These are phyloP conservation scores for Scrobipalpa costella DNA, from an alignment of 2,888 invertebrate species.

Conservation along the genomic window DNA sequence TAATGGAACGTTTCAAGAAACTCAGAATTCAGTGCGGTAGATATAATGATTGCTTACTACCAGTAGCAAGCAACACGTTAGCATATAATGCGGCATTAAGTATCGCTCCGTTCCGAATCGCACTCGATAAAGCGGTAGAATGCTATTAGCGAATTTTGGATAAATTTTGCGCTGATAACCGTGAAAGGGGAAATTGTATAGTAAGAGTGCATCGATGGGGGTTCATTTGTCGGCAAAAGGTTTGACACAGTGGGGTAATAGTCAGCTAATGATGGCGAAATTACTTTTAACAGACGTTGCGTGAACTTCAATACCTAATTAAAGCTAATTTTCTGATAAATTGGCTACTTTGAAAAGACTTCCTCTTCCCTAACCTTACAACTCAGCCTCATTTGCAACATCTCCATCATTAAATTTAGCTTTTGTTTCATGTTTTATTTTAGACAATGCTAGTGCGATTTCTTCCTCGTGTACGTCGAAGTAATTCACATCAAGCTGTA, in stretches of 20 bases:
- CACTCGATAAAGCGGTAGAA: slow-evolving; percentile 53
- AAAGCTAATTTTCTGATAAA: slow-evolving; percentile 7
- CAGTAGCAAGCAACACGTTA: slow-evolving; percentile 56
- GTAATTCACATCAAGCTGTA: slow-evolving; percentile 43
- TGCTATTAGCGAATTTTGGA: slow-evolving; percentile 60
- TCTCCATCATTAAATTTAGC: not conserved
- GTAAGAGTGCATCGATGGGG: slow-evolving; percentile 45
- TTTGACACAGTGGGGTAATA: slow-evolving; percentile 47
- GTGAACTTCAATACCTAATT: not conserved
- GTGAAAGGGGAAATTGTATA: slow-evolving; percentile 56
- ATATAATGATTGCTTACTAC: slow-evolving; percentile 59
- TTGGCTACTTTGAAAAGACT: not conserved
- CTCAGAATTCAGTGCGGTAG: slow-evolving; percentile 57
- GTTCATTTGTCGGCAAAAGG: slow-evolving; percentile 51
- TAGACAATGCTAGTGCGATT: slow-evolving; percentile 18
- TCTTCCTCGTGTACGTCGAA: slow-evolving; percentile 38
- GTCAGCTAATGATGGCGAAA: slow-evolving; percentile 20
- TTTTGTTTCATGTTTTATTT: not conserved
- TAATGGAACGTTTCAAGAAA: slow-evolving; percentile 63
- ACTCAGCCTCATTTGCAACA: not conserved
- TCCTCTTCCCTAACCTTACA: not conserved
- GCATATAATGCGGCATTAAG: slow-evolving; percentile 63
- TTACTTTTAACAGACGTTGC: slow-evolving; percentile 19
- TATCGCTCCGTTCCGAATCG: slow-evolving; percentile 56
- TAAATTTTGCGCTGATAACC: slow-evolving; percentile 56